Conservation (phyloP, 2,113 vertebrate species). For the Neolamprologus brichardi region DNA sequence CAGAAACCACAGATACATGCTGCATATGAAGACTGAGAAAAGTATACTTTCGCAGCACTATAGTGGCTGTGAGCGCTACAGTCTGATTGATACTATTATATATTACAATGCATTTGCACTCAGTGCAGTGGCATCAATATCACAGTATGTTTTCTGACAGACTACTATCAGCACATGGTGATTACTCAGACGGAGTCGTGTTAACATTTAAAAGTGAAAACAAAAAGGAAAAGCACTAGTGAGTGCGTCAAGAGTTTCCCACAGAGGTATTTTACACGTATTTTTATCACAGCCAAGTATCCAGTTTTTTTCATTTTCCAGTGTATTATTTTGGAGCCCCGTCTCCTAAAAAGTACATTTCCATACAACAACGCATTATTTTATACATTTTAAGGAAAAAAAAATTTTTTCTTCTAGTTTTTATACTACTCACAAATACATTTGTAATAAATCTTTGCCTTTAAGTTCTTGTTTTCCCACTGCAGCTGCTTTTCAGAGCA, state of each 20-base stretch:
- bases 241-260: not conserved
- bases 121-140: not conserved
- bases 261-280: not conserved
- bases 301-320: not conserved
- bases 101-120: not conserved
- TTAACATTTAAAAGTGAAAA: not conserved
- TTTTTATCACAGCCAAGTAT: not conserved
- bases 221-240: not conserved
- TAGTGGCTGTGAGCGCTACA: not conserved
- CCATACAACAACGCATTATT: not conserved
- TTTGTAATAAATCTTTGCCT: not conserved
- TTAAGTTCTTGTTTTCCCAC: not conserved
- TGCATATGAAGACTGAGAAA: not conserved
- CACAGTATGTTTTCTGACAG: not conserved
- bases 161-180: not conserved
- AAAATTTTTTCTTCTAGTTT: not conserved
- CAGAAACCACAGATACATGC: constrained; percentile 17
- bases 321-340: not conserved
- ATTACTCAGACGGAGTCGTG: not conserved
- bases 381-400: not conserved
- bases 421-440: not conserved
- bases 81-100: not conserved
- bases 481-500: not conserved
- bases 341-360: not conserved
- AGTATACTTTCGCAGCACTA: not conserved